A percentile compares a stretch with the other conserved stretches of the same genome.
These are phyloP conservation scores for Carcinoscorpius rotundicauda DNA, from an alignment of 1,140 invertebrate species.

Conservation along the genomic window DNA sequence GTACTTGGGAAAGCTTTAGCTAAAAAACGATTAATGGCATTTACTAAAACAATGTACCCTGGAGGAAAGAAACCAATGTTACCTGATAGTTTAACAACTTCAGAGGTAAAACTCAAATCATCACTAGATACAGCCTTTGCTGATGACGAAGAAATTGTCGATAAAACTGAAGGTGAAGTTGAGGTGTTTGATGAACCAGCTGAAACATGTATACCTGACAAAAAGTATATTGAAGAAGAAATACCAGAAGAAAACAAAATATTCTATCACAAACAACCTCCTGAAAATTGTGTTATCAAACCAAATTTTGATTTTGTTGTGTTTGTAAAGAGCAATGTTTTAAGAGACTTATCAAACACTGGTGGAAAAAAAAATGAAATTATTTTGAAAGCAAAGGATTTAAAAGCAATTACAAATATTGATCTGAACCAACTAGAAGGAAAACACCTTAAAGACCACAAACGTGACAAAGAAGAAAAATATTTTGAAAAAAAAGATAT, in stretches of 20 bases:
- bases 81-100: constrained; percentile 19
- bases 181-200: constrained; percentile 2
- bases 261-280: constrained; percentile 13
- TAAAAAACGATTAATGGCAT: constrained; percentile 20
- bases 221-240: constrained; percentile 2
- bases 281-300: constrained; percentile 12
- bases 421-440: neutral
- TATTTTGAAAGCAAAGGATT: neutral
- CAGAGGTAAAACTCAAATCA: constrained; percentile 17
- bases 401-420: neutral
- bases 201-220: constrained; percentile 4
- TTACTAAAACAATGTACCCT: constrained; percentile 7
- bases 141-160: constrained; percentile 15
- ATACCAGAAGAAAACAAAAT: neutral
- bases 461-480: neutral
- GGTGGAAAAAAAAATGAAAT: neutral
- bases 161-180: constrained; percentile 2
- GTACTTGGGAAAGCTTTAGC: constrained; percentile 20
- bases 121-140: constrained; percentile 8
- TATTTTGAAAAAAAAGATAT: neutral
- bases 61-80: constrained; percentile 9
- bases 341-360: constrained; percentile 5
- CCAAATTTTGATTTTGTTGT: constrained; percentile 18
- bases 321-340: constrained; percentile 16
- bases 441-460: neutral